Evolutionary conservation across 2,113 vertebrate species (phyloP), one percentile per base, ranked within the genome.

Genomic region (Brachyhypopomus occidentalis): DNA sequence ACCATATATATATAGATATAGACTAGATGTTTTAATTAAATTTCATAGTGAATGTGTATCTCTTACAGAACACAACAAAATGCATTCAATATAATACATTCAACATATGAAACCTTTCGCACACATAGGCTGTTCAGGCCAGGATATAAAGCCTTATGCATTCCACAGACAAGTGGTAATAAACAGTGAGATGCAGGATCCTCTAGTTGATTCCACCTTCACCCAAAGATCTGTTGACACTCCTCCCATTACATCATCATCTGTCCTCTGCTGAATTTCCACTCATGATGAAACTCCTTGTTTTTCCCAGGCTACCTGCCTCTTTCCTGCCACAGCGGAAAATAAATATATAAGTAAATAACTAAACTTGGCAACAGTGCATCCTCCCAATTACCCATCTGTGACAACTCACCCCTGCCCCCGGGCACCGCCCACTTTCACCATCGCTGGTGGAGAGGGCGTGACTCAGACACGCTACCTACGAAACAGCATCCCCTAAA

Each of bases 401-500:
- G 20, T n/a, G 34, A 70, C 66, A 84, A 84, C 60, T 72, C 80
- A 71, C 73, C 79, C 79, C 74, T 14, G 52, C 78, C 92, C 87
- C 71, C 66, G 89, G 88, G 86, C 56, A 38, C 59, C 16, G 12
- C 34, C 45, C 73, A 79, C 38, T 73, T 83, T 85, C 81, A 86
- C 59, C 48, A 78, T 48, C 84, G 86, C 83, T 82, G 52, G 66
- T 17, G 20, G 72, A 36, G 60, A 87, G 84, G 45, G 62, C 4
- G 27, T 63, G 83, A 82, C 84, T 72, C 19, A 58, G 30, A 63
- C 75, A 77, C 84, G 83, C 83, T 75, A 76, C 85, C 84, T 79
- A 84, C 86, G 82, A 89, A 89, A 88, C 90, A 89, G 69, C 75
- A 36, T 81, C 83, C 89, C 90, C 88, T 73, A 17, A 38, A 90